Evolutionary conservation across 2,888 invertebrate genomes (phyloP), one percentile per base, ranked within the genome.

Genomic region (Pachymerium ferrugineum): DNA sequence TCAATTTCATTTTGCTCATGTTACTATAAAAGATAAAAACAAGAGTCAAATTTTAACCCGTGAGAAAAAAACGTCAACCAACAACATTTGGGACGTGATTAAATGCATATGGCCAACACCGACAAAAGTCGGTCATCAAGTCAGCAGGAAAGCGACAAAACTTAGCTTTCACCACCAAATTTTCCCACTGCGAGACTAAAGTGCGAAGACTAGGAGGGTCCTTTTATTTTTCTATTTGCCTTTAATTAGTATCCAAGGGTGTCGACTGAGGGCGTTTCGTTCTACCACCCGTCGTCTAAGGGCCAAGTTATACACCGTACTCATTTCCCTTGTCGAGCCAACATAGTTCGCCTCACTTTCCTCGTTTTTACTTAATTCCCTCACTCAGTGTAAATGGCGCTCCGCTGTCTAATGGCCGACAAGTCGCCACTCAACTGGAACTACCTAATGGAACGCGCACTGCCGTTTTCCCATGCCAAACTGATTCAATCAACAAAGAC

Each of bases 161-260:
- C 47, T 47, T 47, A 22, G 47, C 47, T 47, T 47, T 47, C 47
- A 47, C 47, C 47, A 47, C 47, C 47, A 47, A 47, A 47, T 47
- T 47, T 47, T 47, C 47, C 47, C 47, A 47, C 47, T 47, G 47
- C 47, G 47, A 47, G 47, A 47, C 47, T 47, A 47, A 47, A 47
- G 47, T 47, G 47, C 16, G 47, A 47, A 47, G 47, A 47, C 19
- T 47, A 47, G 47, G 47, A 47, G 47, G 47, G 47, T 47, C 47
- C 47, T 47, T 47, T 47, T 47, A 47, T 47, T 47, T 47, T 47
- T 47, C 47, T 47, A 47, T 47, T 47, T 47, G 47, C 47, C 47
- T 47, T 47, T 47, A 47, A 47, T 47, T 47, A 47, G 47, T 47
- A 47, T 47, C 47, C 47, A 47, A 47, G 47, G 47, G 47, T 47